phyloP scores from a whole-genome alignment of 2,888 invertebrate species.

The Eudemis profundana region DNA sequence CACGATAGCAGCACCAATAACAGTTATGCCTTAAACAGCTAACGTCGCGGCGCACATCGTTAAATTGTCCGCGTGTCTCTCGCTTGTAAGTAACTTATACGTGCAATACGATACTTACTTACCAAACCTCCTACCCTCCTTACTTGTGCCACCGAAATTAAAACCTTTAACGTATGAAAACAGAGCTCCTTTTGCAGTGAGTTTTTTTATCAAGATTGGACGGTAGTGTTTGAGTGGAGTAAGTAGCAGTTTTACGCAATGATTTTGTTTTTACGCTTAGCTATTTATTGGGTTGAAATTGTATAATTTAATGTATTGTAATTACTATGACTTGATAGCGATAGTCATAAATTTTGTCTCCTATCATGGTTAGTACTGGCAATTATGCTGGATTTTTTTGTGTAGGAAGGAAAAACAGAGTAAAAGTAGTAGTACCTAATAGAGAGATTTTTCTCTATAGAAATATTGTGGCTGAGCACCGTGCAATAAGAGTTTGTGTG shows the following conservation, averaged over 20 bases:
- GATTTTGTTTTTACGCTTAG: slow-evolving; percentile 19
- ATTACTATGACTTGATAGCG: neutral
- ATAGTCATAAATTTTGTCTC: slow-evolving; percentile 2
- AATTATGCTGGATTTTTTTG: no score
- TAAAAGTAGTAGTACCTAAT: no score
- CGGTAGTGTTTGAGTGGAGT: neutral
- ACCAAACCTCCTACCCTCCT: neutral
- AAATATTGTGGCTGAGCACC: no score
- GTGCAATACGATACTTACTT: slow-evolving; percentile 1
- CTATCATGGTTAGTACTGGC: neutral
- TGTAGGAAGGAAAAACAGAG: no score
- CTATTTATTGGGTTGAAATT: slow-evolving; percentile 34
- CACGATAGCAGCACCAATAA: slow-evolving; percentile 38
- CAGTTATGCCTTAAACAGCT: slow-evolving; percentile 46
- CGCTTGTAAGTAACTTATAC: slow-evolving; percentile 19
- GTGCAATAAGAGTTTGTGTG: no score
- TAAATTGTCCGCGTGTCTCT: slow-evolving; percentile 28
- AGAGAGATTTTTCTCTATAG: no score
- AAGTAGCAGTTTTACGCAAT: slow-evolving; percentile 24
- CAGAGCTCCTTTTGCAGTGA: neutral
- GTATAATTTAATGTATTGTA: slow-evolving; percentile 17
- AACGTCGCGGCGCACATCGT: slow-evolving; percentile 21
- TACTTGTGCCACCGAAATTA: neutral
- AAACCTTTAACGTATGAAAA: neutral
- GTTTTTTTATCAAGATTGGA: neutral